Percentiles rank a stretch among this genome's conserved stretches.
Evolutionary conservation across 2,113 vertebrate species (phyloP).

Genomic region (Perccottus glenii): DNA sequence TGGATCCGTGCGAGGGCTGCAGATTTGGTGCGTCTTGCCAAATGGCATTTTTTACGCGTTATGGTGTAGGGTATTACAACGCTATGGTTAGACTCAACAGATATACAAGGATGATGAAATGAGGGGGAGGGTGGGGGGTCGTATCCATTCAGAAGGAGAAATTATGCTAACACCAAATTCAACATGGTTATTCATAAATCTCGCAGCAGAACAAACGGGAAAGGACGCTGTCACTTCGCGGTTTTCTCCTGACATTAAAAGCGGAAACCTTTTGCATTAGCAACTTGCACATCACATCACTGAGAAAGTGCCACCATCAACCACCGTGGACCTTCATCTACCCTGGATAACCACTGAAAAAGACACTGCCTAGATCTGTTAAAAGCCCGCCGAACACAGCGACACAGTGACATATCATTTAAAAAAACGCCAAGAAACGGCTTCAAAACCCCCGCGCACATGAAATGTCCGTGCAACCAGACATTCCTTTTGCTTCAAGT

Average conservation of each 20-base stretch:
- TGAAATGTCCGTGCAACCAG: slow-evolving; percentile 21
- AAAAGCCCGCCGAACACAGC: slow-evolving; percentile 49
- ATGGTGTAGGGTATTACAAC: slow-evolving; percentile 46
- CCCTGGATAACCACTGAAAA: slow-evolving; percentile 66
- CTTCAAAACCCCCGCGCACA: slow-evolving; percentile 27
- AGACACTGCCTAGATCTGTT: slow-evolving; percentile 70
- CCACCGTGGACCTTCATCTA: slow-evolving; percentile 65
- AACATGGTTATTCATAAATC: slow-evolving; percentile 16
- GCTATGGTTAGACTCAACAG: slow-evolving; percentile 55
- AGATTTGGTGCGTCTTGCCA: slow-evolving; percentile 45
- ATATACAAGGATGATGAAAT: slow-evolving; percentile 54
- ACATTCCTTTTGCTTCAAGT: slow-evolving; percentile 46
- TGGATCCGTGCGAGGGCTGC: slow-evolving; percentile 51
- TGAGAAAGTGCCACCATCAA: slow-evolving; percentile 67
- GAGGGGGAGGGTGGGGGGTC: slow-evolving; percentile 45
- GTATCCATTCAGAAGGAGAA: slow-evolving; percentile 53
- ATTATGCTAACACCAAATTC: slow-evolving; percentile 52
- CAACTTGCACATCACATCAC: slow-evolving; percentile 59
- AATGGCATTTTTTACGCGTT: slow-evolving; percentile 61
- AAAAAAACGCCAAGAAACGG: slow-evolving; percentile 49
- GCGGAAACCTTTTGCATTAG: slow-evolving; percentile 21
- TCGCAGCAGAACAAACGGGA: slow-evolving; percentile 19
- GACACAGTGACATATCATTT: slow-evolving; percentile 67
- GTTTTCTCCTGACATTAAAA: slow-evolving; percentile 17
- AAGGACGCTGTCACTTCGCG: slow-evolving; percentile 13